phyloP scores from a whole-genome alignment of 2,113 vertebrate species.

The Perca flavescens region DNA sequence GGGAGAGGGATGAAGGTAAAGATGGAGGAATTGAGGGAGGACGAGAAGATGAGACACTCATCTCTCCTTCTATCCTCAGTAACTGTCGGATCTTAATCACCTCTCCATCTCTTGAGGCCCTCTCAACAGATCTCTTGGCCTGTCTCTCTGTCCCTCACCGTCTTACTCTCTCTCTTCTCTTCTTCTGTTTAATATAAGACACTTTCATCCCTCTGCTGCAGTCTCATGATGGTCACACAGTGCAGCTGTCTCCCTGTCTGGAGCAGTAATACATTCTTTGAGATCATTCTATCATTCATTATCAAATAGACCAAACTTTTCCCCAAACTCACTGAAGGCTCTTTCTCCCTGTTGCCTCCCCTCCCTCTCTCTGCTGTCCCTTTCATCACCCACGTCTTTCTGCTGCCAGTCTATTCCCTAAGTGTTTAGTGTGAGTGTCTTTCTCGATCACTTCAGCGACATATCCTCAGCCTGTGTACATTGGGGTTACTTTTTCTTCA shows the following conservation, averaged over 20 bases:
- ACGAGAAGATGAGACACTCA: conserved; percentile 39
- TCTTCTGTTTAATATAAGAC: conserved; percentile 51
- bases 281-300: conserved; percentile 63
- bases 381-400: conserved; percentile 49
- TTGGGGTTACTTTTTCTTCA: background rate
- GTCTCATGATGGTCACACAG: conserved; percentile 59
- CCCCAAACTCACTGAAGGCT: conserved; percentile 33
- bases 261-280: conserved; percentile 50
- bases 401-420: conserved; percentile 42
- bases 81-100: conserved; percentile 63
- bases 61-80: conserved; percentile 33
- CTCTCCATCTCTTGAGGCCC: conserved; percentile 35
- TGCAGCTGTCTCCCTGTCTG: conserved; percentile 61
- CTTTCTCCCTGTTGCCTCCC: conserved; percentile 12
- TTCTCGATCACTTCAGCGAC: conserved; percentile 23
- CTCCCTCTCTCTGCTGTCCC: conserved; percentile 26
- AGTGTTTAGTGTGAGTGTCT: conserved; percentile 26
- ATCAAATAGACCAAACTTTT: conserved; percentile 58
- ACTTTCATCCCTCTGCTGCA: conserved; percentile 46
- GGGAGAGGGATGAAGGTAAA: conserved; percentile 21
- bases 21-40: conserved; percentile 9
- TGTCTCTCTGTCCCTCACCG: conserved; percentile 10
- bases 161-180: conserved; percentile 27
- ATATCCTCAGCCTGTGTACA: background rate
- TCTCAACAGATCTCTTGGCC: conserved; percentile 49